These are phyloP conservation scores for Passer domesticus DNA, from an alignment of 2,113 vertebrate genomes.

Conservation along the genomic window DNA sequence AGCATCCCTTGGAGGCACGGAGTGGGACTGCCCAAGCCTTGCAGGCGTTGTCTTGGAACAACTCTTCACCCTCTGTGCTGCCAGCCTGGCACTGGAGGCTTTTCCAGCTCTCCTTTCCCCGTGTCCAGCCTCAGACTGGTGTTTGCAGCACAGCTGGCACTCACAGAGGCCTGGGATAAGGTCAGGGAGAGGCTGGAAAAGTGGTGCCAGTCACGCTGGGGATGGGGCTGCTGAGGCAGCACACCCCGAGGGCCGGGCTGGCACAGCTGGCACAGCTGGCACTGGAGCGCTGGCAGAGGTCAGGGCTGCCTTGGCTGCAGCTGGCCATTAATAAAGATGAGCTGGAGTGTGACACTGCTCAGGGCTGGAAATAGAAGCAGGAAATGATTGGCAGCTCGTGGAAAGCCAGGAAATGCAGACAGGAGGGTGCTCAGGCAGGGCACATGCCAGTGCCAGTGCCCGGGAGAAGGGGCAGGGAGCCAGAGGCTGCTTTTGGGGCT, in stretches of 20 bases:
- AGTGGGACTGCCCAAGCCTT: not conserved
- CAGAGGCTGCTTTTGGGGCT: not conserved
- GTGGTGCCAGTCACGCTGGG: not conserved
- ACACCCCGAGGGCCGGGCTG: not conserved
- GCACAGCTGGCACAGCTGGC: not conserved
- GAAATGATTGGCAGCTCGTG: not conserved
- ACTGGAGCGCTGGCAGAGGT: not conserved
- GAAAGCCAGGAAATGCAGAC: not conserved
- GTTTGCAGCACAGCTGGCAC: accelerated
- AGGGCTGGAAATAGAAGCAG: not conserved
- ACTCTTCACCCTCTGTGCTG: not conserved
- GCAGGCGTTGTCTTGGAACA: not conserved
- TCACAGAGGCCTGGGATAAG: accelerated
- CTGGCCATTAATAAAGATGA: not conserved
- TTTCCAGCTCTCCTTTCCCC: not conserved
- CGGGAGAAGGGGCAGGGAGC: not conserved
- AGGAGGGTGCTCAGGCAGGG: not conserved
- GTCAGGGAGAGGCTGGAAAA: not conserved
- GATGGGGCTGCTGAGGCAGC: not conserved
- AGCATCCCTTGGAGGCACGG: not conserved
- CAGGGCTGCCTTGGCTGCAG: not conserved
- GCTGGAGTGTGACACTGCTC: not conserved
- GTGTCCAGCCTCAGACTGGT: accelerated
- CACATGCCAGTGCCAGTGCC: not conserved
- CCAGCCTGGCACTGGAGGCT: not conserved